phyloP scores from a whole-genome alignment of 2,797 vertebrate species.

The Morus bassanus region DNA sequence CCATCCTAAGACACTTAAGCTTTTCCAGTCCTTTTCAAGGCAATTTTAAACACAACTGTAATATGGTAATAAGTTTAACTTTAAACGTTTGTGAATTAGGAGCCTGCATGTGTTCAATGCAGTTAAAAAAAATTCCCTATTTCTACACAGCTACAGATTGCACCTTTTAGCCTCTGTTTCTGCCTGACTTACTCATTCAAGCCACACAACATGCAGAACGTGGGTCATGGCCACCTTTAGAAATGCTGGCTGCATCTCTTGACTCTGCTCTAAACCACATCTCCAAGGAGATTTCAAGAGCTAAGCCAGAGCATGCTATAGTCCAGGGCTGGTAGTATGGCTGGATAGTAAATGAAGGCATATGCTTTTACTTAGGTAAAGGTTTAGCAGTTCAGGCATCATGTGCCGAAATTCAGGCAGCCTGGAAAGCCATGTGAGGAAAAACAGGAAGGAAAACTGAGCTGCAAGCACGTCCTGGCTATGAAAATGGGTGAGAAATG shows the following conservation, averaged over 20 bases:
- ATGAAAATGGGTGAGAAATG: neutral
- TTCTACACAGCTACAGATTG: neutral
- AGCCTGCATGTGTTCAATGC: neutral
- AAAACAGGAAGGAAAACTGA: neutral
- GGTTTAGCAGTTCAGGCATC: neutral
- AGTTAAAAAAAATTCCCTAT: neutral
- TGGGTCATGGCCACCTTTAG: neutral
- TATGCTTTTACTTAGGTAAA: neutral
- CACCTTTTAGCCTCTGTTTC: neutral
- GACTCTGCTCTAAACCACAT: neutral
- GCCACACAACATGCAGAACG: neutral
- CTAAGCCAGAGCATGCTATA: neutral
- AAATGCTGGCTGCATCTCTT: neutral
- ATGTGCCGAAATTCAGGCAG: neutral
- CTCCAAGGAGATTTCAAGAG: neutral
- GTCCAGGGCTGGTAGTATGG: neutral
- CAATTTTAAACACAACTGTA: neutral
- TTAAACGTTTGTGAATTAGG: neutral
- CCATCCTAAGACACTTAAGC: neutral
- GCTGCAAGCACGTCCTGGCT: neutral
- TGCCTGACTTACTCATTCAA: neutral
- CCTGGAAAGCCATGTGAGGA: neutral
- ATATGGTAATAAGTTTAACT: neutral
- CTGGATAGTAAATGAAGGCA: neutral
- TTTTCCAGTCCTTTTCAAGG: neutral